Evolutionary conservation across 2,113 vertebrate genomes (phyloP), one percentile per base, ranked within the genome.

Genomic region (Channa argus): DNA sequence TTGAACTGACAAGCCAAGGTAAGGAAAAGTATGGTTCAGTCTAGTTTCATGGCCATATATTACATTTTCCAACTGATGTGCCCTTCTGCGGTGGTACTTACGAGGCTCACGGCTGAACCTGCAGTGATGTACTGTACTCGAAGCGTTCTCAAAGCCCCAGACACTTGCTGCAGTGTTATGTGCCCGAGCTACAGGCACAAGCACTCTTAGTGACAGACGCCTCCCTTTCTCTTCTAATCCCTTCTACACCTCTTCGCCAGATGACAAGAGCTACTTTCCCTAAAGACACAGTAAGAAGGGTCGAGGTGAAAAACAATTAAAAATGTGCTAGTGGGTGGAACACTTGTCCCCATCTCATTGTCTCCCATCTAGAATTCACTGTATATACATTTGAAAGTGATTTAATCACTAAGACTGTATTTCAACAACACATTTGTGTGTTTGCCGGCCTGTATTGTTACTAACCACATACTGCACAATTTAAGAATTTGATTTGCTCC

Each of bases 251-350:
- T 80, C 80, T 80, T 88, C 81, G 80, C 74, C 73, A 82, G 73
- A 83, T 82, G 86, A 91, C 87, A 86, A 79, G 75, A 87, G 65
- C 52, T 65, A 62, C 82, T 87, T 67, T 87, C 77, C 67, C 69
- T 74, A 56, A 68, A 79, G 83, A 84, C 15, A 41, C 63, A 63
- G 71, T 12, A 62, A 63, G 51, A 78, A 55, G 50, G 75, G 75
- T 77, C 46, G 5, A 41, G 63, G 71, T 74, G 71, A 63, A 87
- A 86, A 86, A 87, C 78, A 78, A 78, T 89, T 80, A 87, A 84
- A 86, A 71, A 67, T 1, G 12, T 2, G 39, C 79, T n/a, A 34
- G 83, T 82, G 75, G 85, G 83, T 44, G 79, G 77, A 76, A 82
- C 45, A 61, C 73, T 77, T 76, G 33, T 83, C 70, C 69, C 55